These are phyloP conservation scores for Opisthograptis luteolata DNA, from an alignment of 2,888 invertebrate species.

Conservation along the genomic window DNA sequence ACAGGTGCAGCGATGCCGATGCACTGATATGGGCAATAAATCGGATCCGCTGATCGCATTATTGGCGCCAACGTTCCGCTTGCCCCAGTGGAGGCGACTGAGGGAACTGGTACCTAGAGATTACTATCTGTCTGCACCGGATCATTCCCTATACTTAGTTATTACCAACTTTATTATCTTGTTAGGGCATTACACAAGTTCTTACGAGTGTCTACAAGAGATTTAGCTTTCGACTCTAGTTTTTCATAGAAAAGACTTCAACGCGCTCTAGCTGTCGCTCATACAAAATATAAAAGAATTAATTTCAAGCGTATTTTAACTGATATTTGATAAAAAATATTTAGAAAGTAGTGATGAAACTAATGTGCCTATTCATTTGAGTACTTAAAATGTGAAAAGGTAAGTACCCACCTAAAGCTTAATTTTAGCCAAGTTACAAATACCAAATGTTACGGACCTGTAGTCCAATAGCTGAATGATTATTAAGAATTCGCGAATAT, in stretches of 20 bases:
- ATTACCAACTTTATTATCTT: conserved; percentile 25
- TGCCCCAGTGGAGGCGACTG: conserved; percentile 43
- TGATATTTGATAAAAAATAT: conserved; percentile 12
- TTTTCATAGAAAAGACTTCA: conserved; percentile 13
- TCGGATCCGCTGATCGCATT: conserved; percentile 69
- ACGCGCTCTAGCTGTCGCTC: conserved; percentile 2
- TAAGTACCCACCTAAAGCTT: conserved; percentile 1
- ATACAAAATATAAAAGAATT: background rate
- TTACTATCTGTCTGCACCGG: conserved; percentile 49
- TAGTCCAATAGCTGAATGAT: conserved; percentile 3
- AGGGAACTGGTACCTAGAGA: conserved; percentile 39
- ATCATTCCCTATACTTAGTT: conserved; percentile 34
- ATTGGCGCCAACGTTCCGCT: conserved; percentile 75
- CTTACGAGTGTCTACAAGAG: conserved; percentile 9
- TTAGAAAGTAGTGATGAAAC: conserved; percentile 24
- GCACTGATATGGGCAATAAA: conserved; percentile 72
- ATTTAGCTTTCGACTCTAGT: conserved; percentile 1
- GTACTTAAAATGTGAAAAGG: conserved; percentile 2
- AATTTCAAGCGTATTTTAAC: background rate
- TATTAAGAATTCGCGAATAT: conserved; percentile 33
- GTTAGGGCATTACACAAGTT: conserved; percentile 22
- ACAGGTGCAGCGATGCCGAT: conserved; percentile 68
- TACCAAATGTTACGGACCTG: conserved; percentile 8
- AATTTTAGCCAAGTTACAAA: conserved; percentile 15
- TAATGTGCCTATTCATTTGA: conserved; percentile 14